Evolutionary conservation across 2,113 vertebrate species (phyloP).

Genomic region (Sebastes schlegelii): DNA sequence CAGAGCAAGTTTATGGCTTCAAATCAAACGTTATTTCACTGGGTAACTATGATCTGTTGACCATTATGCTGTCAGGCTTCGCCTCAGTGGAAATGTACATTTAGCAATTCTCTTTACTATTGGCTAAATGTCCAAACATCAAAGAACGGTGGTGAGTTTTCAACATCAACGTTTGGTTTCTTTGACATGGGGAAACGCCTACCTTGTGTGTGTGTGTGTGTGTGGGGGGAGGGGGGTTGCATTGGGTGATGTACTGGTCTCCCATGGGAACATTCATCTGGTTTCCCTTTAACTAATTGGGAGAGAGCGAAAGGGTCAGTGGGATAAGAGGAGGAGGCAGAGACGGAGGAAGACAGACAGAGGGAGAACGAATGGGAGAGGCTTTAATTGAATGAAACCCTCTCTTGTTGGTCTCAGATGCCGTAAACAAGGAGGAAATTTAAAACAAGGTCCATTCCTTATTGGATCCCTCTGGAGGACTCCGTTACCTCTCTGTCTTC

Average conservation of each 20-base stretch:
- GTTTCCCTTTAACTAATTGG: slow-evolving; percentile 72
- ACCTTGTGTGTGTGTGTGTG: not conserved
- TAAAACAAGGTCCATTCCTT: slow-evolving; percentile 53
- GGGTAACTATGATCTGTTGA: slow-evolving; percentile 56
- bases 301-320: slow-evolving; percentile 57
- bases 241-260: slow-evolving; percentile 39
- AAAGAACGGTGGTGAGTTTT: slow-evolving; percentile 34
- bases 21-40: slow-evolving; percentile 52
- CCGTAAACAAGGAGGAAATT: slow-evolving; percentile 69
- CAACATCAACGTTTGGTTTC: slow-evolving; percentile 15
- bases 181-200: slow-evolving; percentile 34
- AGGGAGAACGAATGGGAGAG: slow-evolving; percentile 54
- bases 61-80: slow-evolving; percentile 37
- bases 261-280: slow-evolving; percentile 73
- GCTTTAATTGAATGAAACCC: slow-evolving; percentile 78
- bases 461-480: slow-evolving; percentile 51
- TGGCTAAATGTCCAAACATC: slow-evolving; percentile 40
- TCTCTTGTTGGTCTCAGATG: slow-evolving; percentile 61
- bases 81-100: slow-evolving; percentile 47
- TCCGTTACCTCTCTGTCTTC: slow-evolving; percentile 45
- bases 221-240: not conserved
- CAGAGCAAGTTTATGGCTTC: slow-evolving; percentile 56
- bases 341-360: slow-evolving; percentile 63
- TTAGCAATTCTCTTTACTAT: slow-evolving; percentile 22
- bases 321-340: slow-evolving; percentile 51